phyloP scores from a whole-genome alignment of 2,113 vertebrate species.

The Rhinolophus ferrumequinum region DNA sequence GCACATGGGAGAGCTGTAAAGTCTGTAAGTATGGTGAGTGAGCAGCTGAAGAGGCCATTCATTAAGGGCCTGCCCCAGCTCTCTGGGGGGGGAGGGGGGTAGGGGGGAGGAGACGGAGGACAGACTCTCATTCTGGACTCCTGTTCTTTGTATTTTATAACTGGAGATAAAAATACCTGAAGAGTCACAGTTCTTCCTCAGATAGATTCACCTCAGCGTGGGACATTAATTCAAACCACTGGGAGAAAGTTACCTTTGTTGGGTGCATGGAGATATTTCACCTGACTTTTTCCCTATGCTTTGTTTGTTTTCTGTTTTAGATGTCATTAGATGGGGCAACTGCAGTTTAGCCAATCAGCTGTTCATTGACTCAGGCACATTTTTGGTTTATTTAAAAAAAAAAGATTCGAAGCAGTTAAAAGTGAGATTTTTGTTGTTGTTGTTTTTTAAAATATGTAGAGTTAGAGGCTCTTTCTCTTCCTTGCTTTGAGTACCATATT shows the following conservation, averaged over 20 bases:
- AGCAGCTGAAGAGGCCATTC: conserved; percentile 66
- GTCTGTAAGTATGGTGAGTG: conserved; percentile 60
- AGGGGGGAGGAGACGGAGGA: too few relatives aligned
- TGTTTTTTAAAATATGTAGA: neutral
- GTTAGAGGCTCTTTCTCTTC: neutral
- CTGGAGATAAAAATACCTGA: conserved; percentile 56
- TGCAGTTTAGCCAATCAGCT: neutral
- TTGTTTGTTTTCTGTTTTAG: neutral
- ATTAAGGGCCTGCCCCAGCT: conserved; percentile 72
- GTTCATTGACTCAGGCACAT: neutral
- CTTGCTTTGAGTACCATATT: neutral
- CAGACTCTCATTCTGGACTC: conserved; percentile 24
- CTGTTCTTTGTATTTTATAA: conserved; percentile 56
- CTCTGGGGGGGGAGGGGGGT: neutral
- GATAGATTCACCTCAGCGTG: neutral
- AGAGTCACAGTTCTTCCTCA: neutral
- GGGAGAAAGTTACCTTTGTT: neutral
- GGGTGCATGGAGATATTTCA: neutral
- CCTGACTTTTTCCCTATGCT: neutral
- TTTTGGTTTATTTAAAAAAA: neutral
- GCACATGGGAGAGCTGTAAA: conserved; percentile 81
- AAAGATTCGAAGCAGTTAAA: conserved; percentile 39
- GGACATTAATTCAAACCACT: conserved; percentile 41
- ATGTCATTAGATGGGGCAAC: neutral
- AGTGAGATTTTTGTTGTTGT: neutral